Percentiles rank a stretch among this genome's conserved stretches.
phyloP scores from a whole-genome alignment of 2,888 invertebrate species.

The Hipparchia sbordonii region DNA sequence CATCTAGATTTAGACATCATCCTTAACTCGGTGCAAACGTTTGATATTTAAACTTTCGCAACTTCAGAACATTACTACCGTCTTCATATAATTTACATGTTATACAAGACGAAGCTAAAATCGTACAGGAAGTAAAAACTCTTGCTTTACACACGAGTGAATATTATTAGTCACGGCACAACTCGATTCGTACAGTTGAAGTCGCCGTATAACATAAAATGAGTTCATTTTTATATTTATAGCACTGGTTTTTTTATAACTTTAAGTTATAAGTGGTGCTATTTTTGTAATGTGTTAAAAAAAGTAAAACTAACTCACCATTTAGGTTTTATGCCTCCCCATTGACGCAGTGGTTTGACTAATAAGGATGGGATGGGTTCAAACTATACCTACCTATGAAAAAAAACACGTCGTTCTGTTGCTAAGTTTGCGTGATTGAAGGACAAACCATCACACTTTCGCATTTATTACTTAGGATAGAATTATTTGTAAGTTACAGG shows the following conservation, averaged over 20 bases:
- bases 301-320: no score
- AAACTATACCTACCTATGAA: no score
- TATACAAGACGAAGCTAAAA: conserved; percentile 22
- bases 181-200: conserved; percentile 42
- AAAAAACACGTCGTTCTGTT: no score
- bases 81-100: conserved; percentile 23
- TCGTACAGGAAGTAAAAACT: conserved; percentile 23
- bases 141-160: conserved; percentile 61
- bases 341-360: no score
- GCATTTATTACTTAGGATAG: neutral
- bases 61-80: conserved; percentile 16
- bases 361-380: no score
- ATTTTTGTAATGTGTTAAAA: neutral
- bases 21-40: neutral
- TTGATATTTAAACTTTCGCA: conserved; percentile 17
- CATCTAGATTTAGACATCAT: neutral
- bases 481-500: conserved; percentile 5
- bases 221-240: conserved; percentile 14
- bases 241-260: neutral
- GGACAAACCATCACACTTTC: no score
- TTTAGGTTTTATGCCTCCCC: no score
- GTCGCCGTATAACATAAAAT: conserved; percentile 1
- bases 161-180: conserved; percentile 67
- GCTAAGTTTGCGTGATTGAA: no score
- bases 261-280: neutral